Base-by-base conservation (phyloP, 2,888 invertebrate species). In the Campoplex nolae region DNA sequence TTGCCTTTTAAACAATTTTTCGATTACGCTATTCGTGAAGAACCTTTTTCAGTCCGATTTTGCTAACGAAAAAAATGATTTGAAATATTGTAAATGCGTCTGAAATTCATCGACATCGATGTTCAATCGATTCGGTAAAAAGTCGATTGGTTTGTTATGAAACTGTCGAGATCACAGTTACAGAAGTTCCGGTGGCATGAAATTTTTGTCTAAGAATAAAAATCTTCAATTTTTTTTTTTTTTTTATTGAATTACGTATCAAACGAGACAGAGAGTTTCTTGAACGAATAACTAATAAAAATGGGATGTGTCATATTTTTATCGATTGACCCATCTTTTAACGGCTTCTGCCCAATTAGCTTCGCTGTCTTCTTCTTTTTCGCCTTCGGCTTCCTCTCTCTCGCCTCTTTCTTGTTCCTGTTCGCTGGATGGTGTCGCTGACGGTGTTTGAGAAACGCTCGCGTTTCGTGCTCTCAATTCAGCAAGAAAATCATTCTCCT, bases 251-350 rank as follows among this genome's bases (percentile, higher is more conserved):
- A 23, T 45, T 58, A 28, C 9, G n/a, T 28, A 75, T 75, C 42
- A 6, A 54, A 70, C 51, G 56, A 56, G 45, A 48, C 32, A n/a
- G 58, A 71, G 68, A 71, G 71, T 45, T 79, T 71, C 38, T 79
- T 45, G 2, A 35, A n/a, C 70, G 62, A 62, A 32, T 58, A 28
- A 42, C 8, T 67, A 48, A 56, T 38, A 58, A 62, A 18, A 38
- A 35, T 8, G 45, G n/a, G 7, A 13, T 35, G 28, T 48, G 51
- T 77, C n/a, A 16, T 68, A 16, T 68, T 42, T 91, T 95, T 96
- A 96, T 95, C 96, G 96, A 93, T 96, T 96, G 88, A 96, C 96
- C 96, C 96, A 96, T 91, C 96, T 95, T 91, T 96, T 96, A 90
- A 96, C 95, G 28, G 96, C 96, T 91, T 96, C 96, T 90, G 96